Base-by-base conservation (phyloP, 2,113 vertebrate species). In the Anhinga anhinga region DNA sequence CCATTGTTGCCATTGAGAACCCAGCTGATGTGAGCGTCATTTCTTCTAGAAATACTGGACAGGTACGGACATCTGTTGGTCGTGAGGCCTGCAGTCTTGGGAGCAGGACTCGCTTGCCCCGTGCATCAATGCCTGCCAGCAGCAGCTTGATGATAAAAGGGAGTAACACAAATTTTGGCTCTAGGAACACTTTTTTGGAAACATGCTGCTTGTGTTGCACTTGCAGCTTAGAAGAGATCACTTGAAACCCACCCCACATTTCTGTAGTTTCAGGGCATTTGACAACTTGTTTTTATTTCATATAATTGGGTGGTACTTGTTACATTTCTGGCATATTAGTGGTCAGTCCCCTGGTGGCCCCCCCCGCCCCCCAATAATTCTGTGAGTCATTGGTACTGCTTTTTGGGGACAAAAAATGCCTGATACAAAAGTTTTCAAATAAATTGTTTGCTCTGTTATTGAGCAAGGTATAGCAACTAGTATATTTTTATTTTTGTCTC, bases 1-100 rank as follows among this genome's bases (percentile, higher is more conserved):
- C 99, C 78, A 99, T 99, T 42, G 99, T 99, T 86, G 99, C 99
- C 82, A 99, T 99, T 88, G 99, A 99, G 96, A 99, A 99, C 86
- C 99, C 99, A 42, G 99, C 99, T 79, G 99, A 99, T 27, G 99
- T 99, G 82, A 99, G 99, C 13, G 99, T 99, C 70, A 99, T 99
- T 97, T 99, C 99, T 10, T 99, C 99, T 94, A 99, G 99, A 96
- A 99, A 99, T 86, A 99, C 99, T 29, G 99, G 99, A 55, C 99
- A 99, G 99, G 99, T 99, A 96, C 15, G 97, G 93, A n/a, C 13
- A 2, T 26, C 17, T 6, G 8, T 22, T 67, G 61, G 9, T 29
- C 22, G 4, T 4, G 19, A 77, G 36, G 12, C 34, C 29, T 94
- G 32, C 23, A 49, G 11, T 17, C 13, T 25, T 61, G 13, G 23